These are phyloP conservation scores for Arrhopalites spinosus DNA, from an alignment of 2,888 invertebrate species.

Conservation along the genomic window DNA sequence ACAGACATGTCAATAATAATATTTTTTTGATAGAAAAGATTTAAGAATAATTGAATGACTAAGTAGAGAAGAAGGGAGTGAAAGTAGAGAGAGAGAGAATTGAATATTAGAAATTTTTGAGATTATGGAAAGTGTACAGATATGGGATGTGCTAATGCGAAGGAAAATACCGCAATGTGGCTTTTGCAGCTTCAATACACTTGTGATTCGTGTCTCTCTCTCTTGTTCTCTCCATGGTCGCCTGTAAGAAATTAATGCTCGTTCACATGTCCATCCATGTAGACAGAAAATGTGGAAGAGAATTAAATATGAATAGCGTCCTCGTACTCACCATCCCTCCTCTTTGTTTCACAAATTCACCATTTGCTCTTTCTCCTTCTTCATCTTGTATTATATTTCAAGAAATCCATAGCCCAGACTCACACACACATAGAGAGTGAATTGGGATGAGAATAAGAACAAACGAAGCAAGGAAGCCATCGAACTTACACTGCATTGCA, in stretches of 20 bases:
- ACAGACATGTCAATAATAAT: too few species aligned
- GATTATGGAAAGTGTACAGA: background rate
- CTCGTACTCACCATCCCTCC: background rate
- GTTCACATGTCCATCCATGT: constrained; percentile 12
- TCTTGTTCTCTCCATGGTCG: background rate
- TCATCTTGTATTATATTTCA: background rate
- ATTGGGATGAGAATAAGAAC: too few species aligned
- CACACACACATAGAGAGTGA: too few species aligned
- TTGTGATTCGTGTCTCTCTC: background rate
- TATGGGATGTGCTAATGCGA: background rate
- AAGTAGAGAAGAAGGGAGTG: too few species aligned
- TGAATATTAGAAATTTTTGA: too few species aligned
- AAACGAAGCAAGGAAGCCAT: too few species aligned
- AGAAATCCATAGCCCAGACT: background rate
- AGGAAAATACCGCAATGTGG: background rate
- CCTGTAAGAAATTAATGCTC: constrained; percentile 7
- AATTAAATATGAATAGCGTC: constrained; percentile 13
- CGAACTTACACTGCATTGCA: too few species aligned
- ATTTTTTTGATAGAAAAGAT: too few species aligned
- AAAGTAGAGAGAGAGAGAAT: too few species aligned
- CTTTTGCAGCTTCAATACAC: background rate
- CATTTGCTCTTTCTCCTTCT: constrained; percentile 1
- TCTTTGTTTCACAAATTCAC: constrained; percentile 2
- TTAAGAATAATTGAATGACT: too few species aligned
- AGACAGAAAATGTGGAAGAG: constrained; percentile 5